A percentile compares a stretch with the other conserved stretches of the same genome.
phyloP scores from a whole-genome alignment of 2,888 invertebrate species.

The Lypha dubia region DNA sequence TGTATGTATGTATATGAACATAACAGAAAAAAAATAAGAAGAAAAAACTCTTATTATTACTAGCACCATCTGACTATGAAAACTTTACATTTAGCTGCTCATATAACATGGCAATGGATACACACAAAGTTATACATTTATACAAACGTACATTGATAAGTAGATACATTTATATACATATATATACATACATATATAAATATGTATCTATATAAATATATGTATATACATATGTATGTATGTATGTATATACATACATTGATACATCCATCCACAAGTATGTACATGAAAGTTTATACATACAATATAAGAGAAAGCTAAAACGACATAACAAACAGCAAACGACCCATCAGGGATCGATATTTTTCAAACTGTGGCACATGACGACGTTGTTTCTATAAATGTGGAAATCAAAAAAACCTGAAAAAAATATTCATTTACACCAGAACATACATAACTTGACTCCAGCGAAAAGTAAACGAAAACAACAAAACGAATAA shows the following conservation, averaged over 20 bases:
- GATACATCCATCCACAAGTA: background rate
- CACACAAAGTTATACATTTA: conserved; percentile 23
- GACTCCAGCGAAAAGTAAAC: conserved; percentile 10
- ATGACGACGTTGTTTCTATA: conserved; percentile 41
- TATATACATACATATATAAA: background rate
- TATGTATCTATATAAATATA: background rate
- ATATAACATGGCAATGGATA: background rate
- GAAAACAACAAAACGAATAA: background rate
- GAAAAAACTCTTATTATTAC: conserved; percentile 33
- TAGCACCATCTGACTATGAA: conserved; percentile 25
- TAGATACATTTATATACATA: background rate
- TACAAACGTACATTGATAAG: background rate
- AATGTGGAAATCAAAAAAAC: conserved; percentile 21
- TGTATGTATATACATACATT: background rate
- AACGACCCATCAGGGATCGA: conserved; percentile 68
- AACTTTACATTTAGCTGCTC: conserved; percentile 31
- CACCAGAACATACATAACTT: conserved; percentile 37
- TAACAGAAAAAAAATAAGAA: conserved; percentile 14
- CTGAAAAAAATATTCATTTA: conserved; percentile 48
- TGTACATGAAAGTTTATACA: conserved; percentile 28
- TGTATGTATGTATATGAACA: too few species aligned
- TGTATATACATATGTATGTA: background rate
- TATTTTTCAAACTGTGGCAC: conserved; percentile 54
- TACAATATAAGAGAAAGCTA: conserved; percentile 57
- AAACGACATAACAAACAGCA: conserved; percentile 16